A percentile compares a stretch with the other conserved stretches of the same genome.
phyloP scores from a whole-genome alignment of 2,113 vertebrate genomes.

The Syngnathus floridae region DNA sequence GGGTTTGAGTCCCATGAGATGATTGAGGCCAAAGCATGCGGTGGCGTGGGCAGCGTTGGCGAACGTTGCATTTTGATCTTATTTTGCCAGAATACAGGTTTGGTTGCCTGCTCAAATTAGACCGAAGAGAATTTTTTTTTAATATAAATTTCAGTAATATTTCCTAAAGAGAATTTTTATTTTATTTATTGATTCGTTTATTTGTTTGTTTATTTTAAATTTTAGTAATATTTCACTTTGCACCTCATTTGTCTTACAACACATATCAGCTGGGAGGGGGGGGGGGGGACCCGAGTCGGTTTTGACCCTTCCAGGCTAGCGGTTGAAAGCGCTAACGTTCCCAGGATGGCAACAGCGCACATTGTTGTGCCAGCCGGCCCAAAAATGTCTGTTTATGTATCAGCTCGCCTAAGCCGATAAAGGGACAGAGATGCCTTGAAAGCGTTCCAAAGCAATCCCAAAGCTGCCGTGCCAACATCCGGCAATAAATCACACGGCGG shows the following conservation, averaged over 20 bases:
- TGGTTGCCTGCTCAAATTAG: constrained; percentile 59
- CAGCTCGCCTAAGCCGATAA: constrained; percentile 51
- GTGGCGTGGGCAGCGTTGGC: constrained; percentile 31
- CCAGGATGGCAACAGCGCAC: background rate
- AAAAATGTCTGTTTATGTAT: constrained; percentile 24
- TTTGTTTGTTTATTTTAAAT: constrained; percentile 7
- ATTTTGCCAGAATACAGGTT: constrained; percentile 49
- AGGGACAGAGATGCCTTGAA: constrained; percentile 38
- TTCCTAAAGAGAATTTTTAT: constrained; percentile 29
- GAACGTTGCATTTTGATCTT: constrained; percentile 31
- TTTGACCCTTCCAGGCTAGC: background rate
- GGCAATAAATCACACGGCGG: background rate
- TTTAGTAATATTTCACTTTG: constrained; percentile 19
- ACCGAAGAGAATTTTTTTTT: constrained; percentile 27
- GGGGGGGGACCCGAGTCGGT: constrained; percentile 21
- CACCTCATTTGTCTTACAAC: constrained; percentile 4
- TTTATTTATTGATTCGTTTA: too few relatives aligned
- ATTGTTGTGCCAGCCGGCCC: constrained; percentile 11
- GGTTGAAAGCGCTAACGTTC: constrained; percentile 5
- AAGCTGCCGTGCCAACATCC: background rate
- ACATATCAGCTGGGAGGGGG: constrained; percentile 22
- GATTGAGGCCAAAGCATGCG: constrained; percentile 26
- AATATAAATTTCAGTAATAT: constrained; percentile 31
- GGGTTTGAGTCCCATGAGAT: background rate
- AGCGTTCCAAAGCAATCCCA: constrained; percentile 23